Conservation (phyloP, 2,113 vertebrate genomes). For the Phasianus colchicus region DNA sequence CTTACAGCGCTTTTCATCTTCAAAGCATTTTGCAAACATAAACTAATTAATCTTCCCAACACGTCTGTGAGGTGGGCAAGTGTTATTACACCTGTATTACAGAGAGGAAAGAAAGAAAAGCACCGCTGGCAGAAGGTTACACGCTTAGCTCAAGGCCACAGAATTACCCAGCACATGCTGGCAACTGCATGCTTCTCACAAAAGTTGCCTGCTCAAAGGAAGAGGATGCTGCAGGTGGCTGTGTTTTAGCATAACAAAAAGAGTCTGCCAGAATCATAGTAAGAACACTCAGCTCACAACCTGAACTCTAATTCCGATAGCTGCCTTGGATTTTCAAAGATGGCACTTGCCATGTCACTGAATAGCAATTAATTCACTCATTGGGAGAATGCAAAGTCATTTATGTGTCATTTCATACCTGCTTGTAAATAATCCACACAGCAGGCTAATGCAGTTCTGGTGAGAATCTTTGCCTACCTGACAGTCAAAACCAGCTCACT, state of each 20-base stretch:
- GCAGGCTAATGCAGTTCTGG: not conserved
- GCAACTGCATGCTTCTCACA: not conserved
- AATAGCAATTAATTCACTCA: conserved; percentile 61
- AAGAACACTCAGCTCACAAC: conserved; percentile 19
- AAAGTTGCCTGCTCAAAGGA: not conserved
- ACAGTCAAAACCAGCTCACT: conserved; percentile 42
- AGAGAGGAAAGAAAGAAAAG: not conserved
- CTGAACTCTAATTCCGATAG: conserved; percentile 13
- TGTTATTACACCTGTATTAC: conserved; percentile 33
- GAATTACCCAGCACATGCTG: conserved; percentile 23
- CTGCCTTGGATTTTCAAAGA: conserved; percentile 21
- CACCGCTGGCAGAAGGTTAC: conserved; percentile 26
- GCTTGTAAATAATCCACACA: conserved; percentile 54
- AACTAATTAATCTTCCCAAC: conserved; percentile 67
- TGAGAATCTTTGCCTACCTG: conserved; percentile 25
- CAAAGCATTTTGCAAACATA: conserved; percentile 63
- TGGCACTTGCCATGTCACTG: not conserved
- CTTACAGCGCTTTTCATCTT: conserved; percentile 53
- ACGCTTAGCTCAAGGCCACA: conserved; percentile 47
- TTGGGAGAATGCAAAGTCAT: conserved; percentile 12
- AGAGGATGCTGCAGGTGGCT: not conserved
- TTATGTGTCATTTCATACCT: conserved; percentile 10
- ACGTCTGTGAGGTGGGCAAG: conserved; percentile 11
- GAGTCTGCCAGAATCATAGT: not conserved
- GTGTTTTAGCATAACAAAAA: conserved; percentile 35